Conservation (phyloP, 2,797 vertebrate species). For the Percopsis omiscomaycus region DNA sequence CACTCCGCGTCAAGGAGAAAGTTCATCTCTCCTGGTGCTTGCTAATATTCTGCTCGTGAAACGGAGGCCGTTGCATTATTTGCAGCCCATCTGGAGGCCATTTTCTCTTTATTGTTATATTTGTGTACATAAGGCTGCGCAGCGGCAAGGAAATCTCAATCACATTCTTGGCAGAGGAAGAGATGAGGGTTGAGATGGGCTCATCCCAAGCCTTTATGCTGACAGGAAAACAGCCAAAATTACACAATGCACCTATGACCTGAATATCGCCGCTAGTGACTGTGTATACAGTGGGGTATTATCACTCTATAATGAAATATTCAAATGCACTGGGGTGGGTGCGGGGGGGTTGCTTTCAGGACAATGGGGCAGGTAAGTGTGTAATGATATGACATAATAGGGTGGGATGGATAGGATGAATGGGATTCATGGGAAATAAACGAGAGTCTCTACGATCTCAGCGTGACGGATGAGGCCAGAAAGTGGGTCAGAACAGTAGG, state of each 20-base stretch:
- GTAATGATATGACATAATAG: constrained; percentile 69
- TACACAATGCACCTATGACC: too few species aligned
- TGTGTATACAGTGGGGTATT: too few species aligned
- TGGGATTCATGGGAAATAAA: constrained; percentile 68
- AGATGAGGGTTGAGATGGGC: too few species aligned
- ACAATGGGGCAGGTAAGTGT: constrained; percentile 62
- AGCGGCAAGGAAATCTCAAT: constrained; percentile 10
- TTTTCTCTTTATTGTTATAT: too few species aligned
- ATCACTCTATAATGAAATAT: constrained; percentile 45
- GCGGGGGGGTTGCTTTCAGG: constrained; percentile 29
- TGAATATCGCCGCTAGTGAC: too few species aligned
- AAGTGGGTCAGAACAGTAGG: constrained; percentile 76
- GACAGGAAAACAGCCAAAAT: too few species aligned
- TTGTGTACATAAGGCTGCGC: constrained; percentile 5
- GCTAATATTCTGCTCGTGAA: constrained; percentile 10
- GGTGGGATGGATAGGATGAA: constrained; percentile 53
- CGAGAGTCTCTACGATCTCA: constrained; percentile 51
- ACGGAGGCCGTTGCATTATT: too few species aligned
- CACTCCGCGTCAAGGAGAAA: background rate
- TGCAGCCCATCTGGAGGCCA: too few species aligned
- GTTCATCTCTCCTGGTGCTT: constrained; percentile 23
- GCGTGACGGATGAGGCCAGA: constrained; percentile 19
- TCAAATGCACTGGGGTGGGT: constrained; percentile 54
- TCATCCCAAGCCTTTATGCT: too few species aligned
- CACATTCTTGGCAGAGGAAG: background rate